These are phyloP conservation scores for Ctenomys sociabilis DNA, from an alignment of 2,113 vertebrate species.

Conservation along the genomic window DNA sequence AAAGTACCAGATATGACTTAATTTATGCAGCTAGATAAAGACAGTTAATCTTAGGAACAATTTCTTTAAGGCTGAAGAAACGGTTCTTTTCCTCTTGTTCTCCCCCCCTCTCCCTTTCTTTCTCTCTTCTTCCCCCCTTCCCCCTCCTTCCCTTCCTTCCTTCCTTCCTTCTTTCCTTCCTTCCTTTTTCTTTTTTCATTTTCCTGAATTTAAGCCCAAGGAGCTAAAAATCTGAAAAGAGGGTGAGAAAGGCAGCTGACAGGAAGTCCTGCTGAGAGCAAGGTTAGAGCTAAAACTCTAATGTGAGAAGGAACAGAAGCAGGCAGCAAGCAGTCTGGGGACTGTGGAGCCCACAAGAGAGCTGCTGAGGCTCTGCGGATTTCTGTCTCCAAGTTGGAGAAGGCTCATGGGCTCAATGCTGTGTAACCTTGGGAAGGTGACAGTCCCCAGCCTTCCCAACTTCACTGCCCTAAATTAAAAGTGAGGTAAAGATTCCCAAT, in stretches of 20 bases:
- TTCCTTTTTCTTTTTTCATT: neutral
- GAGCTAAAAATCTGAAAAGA: neutral
- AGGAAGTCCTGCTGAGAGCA: neutral
- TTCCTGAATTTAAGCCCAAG: neutral
- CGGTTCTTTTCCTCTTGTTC: neutral
- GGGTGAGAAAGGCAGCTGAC: neutral
- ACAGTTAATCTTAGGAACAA: slow-evolving; percentile 51
- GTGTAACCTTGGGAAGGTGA: neutral
- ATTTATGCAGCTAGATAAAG: slow-evolving; percentile 57
- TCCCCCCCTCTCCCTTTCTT: accelerated
- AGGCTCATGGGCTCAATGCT: neutral
- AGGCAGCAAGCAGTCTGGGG: neutral
- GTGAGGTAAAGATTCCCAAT: neutral
- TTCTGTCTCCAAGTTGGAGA: neutral
- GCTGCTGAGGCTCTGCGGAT: neutral
- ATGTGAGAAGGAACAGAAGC: neutral
- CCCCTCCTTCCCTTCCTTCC: neutral
- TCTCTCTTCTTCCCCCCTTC: neutral
- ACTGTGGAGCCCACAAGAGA: too few relatives aligned
- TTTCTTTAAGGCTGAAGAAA: slow-evolving; percentile 33
- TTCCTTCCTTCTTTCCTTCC: neutral
- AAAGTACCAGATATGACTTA: slow-evolving; percentile 53
- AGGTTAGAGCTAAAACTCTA: neutral
- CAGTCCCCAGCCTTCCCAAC: neutral
- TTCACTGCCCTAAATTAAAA: neutral